phyloP scores from a whole-genome alignment of 2,113 vertebrate genomes.

The Platysteira castanea region DNA sequence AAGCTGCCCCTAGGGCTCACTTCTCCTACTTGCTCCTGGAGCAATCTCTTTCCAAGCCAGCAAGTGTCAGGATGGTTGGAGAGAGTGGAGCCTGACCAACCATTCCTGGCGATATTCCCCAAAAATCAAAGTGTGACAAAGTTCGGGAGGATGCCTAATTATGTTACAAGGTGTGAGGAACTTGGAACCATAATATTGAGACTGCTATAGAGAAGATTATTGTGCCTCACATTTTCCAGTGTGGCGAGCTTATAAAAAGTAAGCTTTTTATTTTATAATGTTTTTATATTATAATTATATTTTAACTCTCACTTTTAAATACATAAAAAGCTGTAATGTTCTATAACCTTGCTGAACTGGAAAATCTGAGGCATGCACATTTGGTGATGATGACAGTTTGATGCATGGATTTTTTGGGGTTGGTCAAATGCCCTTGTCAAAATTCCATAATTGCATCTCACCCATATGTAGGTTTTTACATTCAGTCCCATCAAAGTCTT shows the following conservation, averaged over 20 bases:
- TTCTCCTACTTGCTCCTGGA: not conserved
- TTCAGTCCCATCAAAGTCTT: not conserved
- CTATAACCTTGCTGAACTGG: constrained; percentile 46
- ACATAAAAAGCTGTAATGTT: not conserved
- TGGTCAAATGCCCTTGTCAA: not conserved
- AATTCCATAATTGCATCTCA: constrained; percentile 8
- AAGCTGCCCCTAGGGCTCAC: constrained; percentile 27
- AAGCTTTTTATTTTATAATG: constrained; percentile 47
- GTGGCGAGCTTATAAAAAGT: constrained; percentile 5
- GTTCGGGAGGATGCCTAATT: not conserved
- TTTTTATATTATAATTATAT: constrained; percentile 50
- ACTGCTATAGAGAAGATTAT: not conserved
- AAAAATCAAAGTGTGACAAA: not conserved
- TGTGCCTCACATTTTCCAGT: constrained; percentile 56
- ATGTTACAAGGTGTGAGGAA: constrained; percentile 47
- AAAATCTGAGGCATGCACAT: constrained; percentile 41
- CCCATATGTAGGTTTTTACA: not conserved
- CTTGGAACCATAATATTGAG: constrained; percentile 5
- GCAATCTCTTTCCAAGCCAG: not conserved
- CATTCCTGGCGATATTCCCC: not conserved
- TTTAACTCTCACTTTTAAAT: constrained; percentile 21
- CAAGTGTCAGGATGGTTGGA: not conserved
- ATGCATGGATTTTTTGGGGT: constrained; percentile 36
- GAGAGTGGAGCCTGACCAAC: not conserved
- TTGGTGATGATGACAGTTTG: constrained; percentile 41